A percentile compares a stretch with the other conserved stretches of the same genome.
These are phyloP conservation scores for Aplodontia rufa DNA, from an alignment of 2,113 vertebrate species.

Conservation along the genomic window DNA sequence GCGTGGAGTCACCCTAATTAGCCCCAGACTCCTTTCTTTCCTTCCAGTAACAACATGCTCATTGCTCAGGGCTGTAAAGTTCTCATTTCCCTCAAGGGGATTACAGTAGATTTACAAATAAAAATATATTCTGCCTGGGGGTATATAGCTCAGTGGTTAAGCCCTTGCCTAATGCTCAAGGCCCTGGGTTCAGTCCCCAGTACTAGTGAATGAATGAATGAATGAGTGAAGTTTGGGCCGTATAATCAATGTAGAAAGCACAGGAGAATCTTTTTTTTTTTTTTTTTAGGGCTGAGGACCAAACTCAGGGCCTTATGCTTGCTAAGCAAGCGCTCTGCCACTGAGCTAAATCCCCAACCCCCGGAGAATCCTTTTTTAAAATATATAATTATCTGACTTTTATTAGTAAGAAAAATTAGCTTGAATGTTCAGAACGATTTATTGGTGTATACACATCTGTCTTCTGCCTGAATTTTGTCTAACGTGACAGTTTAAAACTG, in stretches of 20 bases:
- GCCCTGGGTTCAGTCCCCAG: not conserved
- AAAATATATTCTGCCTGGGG: not conserved
- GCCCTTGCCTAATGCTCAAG: not conserved
- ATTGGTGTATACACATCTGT: not conserved
- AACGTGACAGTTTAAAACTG: not conserved
- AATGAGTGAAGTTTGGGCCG: not conserved
- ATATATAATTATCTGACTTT: not conserved
- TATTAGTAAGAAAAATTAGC: not conserved
- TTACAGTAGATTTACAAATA: not conserved
- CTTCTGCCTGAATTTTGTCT: conserved; percentile 24
- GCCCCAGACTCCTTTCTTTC: not conserved
- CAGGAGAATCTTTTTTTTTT: not conserved
- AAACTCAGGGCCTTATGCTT: too few relatives aligned
- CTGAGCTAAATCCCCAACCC: too few relatives aligned
- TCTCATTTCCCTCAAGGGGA: not conserved
- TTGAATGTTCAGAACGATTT: not conserved
- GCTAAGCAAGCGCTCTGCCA: too few relatives aligned
- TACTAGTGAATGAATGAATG: not conserved
- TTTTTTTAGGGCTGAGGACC: too few relatives aligned
- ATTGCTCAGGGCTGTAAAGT: not conserved
- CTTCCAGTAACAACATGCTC: not conserved
- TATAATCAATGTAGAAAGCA: not conserved
- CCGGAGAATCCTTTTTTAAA: conserved; percentile 12
- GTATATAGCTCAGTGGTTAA: not conserved
- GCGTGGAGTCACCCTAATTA: not conserved